Conservation (phyloP, 2,113 vertebrate genomes). For the Erinaceus europaeus region DNA sequence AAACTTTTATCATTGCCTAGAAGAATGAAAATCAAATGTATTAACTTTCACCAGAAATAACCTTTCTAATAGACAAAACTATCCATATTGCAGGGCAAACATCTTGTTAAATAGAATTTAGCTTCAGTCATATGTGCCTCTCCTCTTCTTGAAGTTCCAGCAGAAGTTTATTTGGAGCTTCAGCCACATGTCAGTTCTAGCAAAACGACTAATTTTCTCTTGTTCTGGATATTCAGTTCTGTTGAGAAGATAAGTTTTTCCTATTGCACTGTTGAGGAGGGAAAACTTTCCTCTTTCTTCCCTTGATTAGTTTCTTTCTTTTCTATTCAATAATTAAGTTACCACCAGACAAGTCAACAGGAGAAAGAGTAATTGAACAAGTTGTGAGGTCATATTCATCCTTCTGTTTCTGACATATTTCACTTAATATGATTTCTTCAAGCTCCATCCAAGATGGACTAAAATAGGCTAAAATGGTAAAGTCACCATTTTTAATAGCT, state of each 20-base stretch:
- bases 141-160: neutral
- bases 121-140: neutral
- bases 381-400: too few relatives aligned
- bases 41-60: neutral
- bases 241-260: neutral
- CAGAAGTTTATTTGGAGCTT: neutral
- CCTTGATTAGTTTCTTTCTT: neutral
- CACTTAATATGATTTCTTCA: too few relatives aligned
- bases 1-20: neutral
- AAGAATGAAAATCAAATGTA: neutral
- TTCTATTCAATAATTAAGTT: neutral
- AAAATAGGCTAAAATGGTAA: too few relatives aligned
- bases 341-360: neutral
- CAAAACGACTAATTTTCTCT: neutral
- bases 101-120: neutral
- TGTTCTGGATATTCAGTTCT: neutral
- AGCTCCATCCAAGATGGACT: too few relatives aligned
- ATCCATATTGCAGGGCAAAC: neutral
- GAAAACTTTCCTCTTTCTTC: neutral
- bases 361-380: too few relatives aligned
- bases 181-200: neutral
- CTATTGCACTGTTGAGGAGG: neutral
- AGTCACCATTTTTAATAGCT: too few relatives aligned
- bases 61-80: neutral
- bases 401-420: too few relatives aligned